These are phyloP conservation scores for Heliconius melpomene DNA, from an alignment of 1,140 invertebrate genomes.

Conservation along the genomic window DNA sequence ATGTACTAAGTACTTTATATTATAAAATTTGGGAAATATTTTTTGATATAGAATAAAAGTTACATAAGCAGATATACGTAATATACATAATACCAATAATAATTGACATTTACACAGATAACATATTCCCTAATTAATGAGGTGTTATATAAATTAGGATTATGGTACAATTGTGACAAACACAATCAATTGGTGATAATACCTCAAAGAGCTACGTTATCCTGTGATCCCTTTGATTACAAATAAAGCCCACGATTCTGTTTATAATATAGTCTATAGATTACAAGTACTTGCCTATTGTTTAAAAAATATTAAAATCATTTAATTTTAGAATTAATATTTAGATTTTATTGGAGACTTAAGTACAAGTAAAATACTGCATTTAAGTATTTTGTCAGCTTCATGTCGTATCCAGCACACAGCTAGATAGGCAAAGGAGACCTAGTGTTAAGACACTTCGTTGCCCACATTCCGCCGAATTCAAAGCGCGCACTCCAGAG, in stretches of 20 bases:
- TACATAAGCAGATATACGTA: neutral
- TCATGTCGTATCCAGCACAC: too few species aligned
- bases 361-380: too few species aligned
- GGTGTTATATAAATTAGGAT: constrained; percentile 1
- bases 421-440: too few species aligned
- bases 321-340: too few species aligned
- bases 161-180: neutral
- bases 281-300: too few species aligned
- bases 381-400: too few species aligned
- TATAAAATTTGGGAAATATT: neutral
- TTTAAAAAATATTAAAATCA: too few species aligned
- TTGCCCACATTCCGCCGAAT: too few species aligned
- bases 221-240: neutral
- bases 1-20: too few species aligned
- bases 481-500: too few species aligned
- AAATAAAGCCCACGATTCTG: neutral
- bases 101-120: neutral
- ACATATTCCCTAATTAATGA: neutral
- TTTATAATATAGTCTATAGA: neutral
- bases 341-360: too few species aligned
- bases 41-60: neutral
- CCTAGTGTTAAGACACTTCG: too few species aligned
- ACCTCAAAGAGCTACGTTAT: neutral
- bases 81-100: neutral
- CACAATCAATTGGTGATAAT: neutral